Evolutionary conservation across 2,888 invertebrate species (phyloP).

Genomic region (Amiota mariae): DNA sequence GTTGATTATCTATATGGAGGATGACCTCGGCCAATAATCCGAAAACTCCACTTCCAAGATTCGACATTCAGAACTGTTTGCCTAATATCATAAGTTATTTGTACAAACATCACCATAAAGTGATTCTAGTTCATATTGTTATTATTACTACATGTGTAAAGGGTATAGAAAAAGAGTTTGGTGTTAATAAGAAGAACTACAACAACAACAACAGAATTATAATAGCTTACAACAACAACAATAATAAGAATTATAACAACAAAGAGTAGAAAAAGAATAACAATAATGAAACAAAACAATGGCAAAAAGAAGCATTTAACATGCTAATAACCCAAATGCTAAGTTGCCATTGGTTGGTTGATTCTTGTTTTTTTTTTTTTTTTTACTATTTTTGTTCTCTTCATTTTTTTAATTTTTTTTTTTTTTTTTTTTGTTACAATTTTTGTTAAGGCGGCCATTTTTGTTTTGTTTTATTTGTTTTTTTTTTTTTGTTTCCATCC

Average conservation of each 20-base stretch:
- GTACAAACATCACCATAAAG: no score
- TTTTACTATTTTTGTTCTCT: neutral
- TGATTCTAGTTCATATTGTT: no score
- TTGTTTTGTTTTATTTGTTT: neutral
- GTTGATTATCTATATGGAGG: no score
- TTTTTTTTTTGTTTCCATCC: neutral
- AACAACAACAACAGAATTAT: slow-evolving; percentile 21
- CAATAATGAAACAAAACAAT: no score
- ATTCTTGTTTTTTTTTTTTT: neutral
- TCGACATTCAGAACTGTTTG: no score
- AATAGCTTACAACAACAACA: slow-evolving; percentile 26
- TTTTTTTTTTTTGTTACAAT: slow-evolving; percentile 21
- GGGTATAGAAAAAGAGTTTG: no score
- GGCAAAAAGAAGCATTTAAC: slow-evolving; percentile 3
- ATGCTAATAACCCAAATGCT: slow-evolving; percentile 25
- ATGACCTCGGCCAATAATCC: no score
- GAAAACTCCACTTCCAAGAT: no score
- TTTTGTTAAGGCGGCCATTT: neutral
- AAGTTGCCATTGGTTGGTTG: slow-evolving; percentile 6
- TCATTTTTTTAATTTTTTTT: slow-evolving; percentile 24
- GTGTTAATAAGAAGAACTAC: slow-evolving; percentile 14
- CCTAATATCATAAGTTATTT: no score
- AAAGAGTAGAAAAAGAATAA: slow-evolving; percentile 21
- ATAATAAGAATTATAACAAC: slow-evolving; percentile 31
- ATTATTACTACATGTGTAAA: no score